These are phyloP conservation scores for Camponotus pennsylvanicus DNA, from an alignment of 1,140 invertebrate genomes.

Conservation along the genomic window DNA sequence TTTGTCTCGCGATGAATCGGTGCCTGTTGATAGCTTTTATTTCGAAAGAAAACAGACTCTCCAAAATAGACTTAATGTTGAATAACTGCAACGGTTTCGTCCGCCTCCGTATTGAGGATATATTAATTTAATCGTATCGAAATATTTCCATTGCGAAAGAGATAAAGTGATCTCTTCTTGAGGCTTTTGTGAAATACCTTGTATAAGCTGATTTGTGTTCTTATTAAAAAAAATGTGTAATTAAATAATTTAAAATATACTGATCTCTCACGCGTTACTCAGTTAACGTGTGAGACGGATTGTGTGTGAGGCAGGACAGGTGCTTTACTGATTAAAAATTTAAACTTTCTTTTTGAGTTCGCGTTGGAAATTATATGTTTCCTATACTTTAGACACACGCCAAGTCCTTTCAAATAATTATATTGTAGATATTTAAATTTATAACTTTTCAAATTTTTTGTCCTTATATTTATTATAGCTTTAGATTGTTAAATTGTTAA, in stretches of 20 bases:
- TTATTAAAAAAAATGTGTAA: constrained; percentile 74
- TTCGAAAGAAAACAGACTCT: constrained; percentile 37
- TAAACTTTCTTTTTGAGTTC: constrained; percentile 28
- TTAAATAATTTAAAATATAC: constrained; percentile 54
- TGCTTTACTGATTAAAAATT: constrained; percentile 11
- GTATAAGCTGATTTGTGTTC: constrained; percentile 72
- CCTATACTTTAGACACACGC: constrained; percentile 1
- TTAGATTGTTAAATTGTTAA: neutral
- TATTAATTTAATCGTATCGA: constrained; percentile 55
- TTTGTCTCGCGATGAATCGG: constrained; percentile 32
- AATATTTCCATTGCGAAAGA: constrained; percentile 74
- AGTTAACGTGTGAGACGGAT: constrained; percentile 40
- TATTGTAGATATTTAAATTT: neutral
- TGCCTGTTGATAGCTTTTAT: constrained; percentile 25
- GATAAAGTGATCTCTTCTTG: constrained; percentile 73
- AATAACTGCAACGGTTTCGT: constrained; percentile 26
- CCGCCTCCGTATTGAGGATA: constrained; percentile 27
- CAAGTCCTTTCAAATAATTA: neutral
- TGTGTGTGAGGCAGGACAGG: no score
- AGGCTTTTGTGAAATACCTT: constrained; percentile 72
- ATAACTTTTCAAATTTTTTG: neutral
- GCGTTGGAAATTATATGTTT: constrained; percentile 14
- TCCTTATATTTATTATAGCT: neutral
- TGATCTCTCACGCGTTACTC: constrained; percentile 47
- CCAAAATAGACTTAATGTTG: constrained; percentile 31